Conservation (phyloP, 2,888 invertebrate species). For the Hermaeophaga mercurialis region DNA sequence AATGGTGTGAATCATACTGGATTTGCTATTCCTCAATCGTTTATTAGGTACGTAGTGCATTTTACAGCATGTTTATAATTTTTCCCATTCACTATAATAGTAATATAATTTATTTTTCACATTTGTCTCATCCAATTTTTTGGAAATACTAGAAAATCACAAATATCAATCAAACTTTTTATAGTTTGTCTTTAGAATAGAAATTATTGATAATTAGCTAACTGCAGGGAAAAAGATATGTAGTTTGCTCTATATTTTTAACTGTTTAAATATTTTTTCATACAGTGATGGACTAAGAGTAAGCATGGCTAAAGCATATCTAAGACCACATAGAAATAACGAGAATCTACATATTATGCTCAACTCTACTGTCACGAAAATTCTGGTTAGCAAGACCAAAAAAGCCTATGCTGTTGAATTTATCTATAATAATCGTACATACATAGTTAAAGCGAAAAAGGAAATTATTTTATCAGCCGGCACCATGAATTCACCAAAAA, state of each 20-base stretch:
- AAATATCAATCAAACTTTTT: too few relatives aligned
- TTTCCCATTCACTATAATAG: too few relatives aligned
- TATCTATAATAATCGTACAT: conserved; percentile 58
- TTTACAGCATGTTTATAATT: too few relatives aligned
- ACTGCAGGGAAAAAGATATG: too few relatives aligned
- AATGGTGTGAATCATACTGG: conserved; percentile 67
- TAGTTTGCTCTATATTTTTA: not conserved
- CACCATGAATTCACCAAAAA: conserved; percentile 66
- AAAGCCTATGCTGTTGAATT: conserved; percentile 66
- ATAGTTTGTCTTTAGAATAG: too few relatives aligned
- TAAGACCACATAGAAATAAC: conserved; percentile 63
- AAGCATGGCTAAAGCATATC: conserved; percentile 65
- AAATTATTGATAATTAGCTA: too few relatives aligned
- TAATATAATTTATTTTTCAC: too few relatives aligned
- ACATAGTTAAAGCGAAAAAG: conserved; percentile 59
- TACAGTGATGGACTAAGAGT: conserved; percentile 39
- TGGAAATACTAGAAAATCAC: too few relatives aligned
- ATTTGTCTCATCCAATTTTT: too few relatives aligned
- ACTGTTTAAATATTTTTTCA: not conserved
- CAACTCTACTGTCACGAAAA: conserved; percentile 64
- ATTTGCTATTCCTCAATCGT: conserved; percentile 65
- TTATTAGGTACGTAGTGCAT: conserved; percentile 60
- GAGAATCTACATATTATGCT: conserved; percentile 65
- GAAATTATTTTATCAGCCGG: conserved; percentile 68
- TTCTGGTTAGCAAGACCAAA: conserved; percentile 58